Evolutionary conservation across 2,888 invertebrate genomes (phyloP).

Genomic region (Macroteleia sp.): DNA sequence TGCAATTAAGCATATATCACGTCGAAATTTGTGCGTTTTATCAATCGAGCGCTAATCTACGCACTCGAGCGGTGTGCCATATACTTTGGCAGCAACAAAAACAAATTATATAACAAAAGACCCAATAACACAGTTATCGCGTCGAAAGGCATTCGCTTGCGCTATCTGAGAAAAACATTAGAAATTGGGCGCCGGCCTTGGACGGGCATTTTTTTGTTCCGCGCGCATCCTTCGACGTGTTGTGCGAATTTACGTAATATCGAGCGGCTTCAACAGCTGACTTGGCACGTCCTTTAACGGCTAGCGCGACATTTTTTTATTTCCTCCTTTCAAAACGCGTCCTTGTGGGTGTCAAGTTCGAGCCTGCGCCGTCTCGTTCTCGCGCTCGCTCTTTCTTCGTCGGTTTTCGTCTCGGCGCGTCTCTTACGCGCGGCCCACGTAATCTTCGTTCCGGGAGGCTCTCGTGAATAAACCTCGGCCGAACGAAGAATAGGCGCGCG

Average conservation of each 20-base stretch:
- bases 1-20: neutral
- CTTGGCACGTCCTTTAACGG: slow-evolving; percentile 79
- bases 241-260: slow-evolving; percentile 57
- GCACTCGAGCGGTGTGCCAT: slow-evolving; percentile 23
- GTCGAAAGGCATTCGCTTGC: slow-evolving; percentile 8
- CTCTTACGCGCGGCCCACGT: slow-evolving; percentile 60
- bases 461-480: slow-evolving; percentile 44
- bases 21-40: slow-evolving; percentile 1
- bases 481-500: slow-evolving; percentile 39
- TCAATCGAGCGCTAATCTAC: slow-evolving; percentile 24
- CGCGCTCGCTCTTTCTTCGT: slow-evolving; percentile 6
- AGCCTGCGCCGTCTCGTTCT: slow-evolving; percentile 62
- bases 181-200: slow-evolving; percentile 36
- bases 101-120: slow-evolving; percentile 41
- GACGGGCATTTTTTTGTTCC: slow-evolving; percentile 11
- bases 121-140: slow-evolving; percentile 47
- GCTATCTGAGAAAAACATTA: slow-evolving; percentile 36
- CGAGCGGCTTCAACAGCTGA: slow-evolving; percentile 72
- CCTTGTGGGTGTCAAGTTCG: slow-evolving; percentile 84
- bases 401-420: slow-evolving; percentile 27
- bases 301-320: slow-evolving; percentile 75
- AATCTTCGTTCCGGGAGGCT: slow-evolving; percentile 62
- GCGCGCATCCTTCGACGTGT: slow-evolving; percentile 47
- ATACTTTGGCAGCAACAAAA: slow-evolving; percentile 34
- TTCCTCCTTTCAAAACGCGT: slow-evolving; percentile 83